Conservation (phyloP, 2,888 invertebrate species). For the Phania funesta region DNA sequence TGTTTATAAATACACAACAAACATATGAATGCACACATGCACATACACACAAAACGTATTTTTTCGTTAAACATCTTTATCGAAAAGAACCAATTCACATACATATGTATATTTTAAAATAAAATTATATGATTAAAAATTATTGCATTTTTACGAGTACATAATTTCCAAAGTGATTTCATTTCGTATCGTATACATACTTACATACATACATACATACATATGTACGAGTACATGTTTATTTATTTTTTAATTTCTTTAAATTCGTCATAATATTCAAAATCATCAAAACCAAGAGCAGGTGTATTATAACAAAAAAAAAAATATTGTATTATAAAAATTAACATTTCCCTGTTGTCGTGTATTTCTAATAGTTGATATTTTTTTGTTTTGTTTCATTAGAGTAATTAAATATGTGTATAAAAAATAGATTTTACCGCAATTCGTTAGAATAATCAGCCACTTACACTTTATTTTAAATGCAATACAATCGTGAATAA, state of each 20-base stretch:
- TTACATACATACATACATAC: too few relatives aligned
- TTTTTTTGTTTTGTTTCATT: background rate
- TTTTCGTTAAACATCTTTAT: constrained; percentile 3
- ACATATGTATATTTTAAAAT: too few relatives aligned
- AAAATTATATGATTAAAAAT: too few relatives aligned
- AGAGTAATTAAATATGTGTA: constrained; percentile 45
- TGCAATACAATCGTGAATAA: background rate
- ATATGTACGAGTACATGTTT: background rate
- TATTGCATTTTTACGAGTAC: too few relatives aligned
- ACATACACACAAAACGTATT: background rate
- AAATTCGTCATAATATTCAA: constrained; percentile 13
- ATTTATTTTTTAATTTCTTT: constrained; percentile 5
- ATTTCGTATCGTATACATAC: too few relatives aligned
- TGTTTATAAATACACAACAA: too few relatives aligned
- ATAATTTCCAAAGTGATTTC: too few relatives aligned
- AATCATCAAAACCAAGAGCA: constrained; percentile 26
- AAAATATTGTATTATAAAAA: background rate
- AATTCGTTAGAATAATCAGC: constrained; percentile 35
- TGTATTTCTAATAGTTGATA: constrained; percentile 23
- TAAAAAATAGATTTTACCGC: constrained; percentile 47
- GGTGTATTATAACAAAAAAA: constrained; percentile 29
- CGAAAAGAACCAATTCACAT: too few relatives aligned
- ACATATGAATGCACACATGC: background rate
- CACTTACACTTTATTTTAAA: constrained; percentile 34
- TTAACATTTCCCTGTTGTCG: constrained; percentile 10